Conservation (phyloP, 2,888 invertebrate genomes). For the Drosophila anomelani region DNA sequence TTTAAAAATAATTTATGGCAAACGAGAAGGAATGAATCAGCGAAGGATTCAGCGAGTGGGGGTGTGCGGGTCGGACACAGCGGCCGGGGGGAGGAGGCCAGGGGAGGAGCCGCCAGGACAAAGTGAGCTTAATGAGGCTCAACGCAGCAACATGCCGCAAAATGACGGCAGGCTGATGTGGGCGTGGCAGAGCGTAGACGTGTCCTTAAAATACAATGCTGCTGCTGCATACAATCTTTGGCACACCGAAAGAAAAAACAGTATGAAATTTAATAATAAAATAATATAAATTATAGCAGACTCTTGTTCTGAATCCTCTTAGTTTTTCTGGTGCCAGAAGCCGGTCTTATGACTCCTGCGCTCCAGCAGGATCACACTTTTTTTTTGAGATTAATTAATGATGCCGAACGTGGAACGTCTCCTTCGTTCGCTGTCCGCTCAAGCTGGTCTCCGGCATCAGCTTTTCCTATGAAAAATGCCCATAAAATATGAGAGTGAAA, state of each 20-base stretch:
- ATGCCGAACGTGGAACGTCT: slow-evolving; percentile 27
- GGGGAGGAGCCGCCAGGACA: slow-evolving; percentile 37
- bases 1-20: slow-evolving; percentile 66
- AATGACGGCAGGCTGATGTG: slow-evolving; percentile 20
- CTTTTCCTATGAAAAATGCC: slow-evolving; percentile 46
- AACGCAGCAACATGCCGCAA: slow-evolving; percentile 56
- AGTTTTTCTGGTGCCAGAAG: neutral
- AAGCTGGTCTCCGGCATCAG: slow-evolving; percentile 30
- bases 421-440: slow-evolving; percentile 7
- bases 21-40: slow-evolving; percentile 35
- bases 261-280: neutral
- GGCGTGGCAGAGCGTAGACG: slow-evolving; percentile 19
- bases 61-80: slow-evolving; percentile 32
- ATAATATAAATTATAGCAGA: neutral
- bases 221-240: slow-evolving; percentile 10
- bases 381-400: slow-evolving; percentile 54
- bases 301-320: neutral
- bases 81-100: neutral
- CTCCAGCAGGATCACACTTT: slow-evolving; percentile 35
- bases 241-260: neutral
- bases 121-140: slow-evolving; percentile 68
- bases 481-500: slow-evolving; percentile 50
- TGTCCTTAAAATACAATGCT: slow-evolving; percentile 23
- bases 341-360: slow-evolving; percentile 9
- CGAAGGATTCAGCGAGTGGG: slow-evolving; percentile 1